phyloP scores from a whole-genome alignment of 2,113 vertebrate genomes.

The Asarcornis scutulata region DNA sequence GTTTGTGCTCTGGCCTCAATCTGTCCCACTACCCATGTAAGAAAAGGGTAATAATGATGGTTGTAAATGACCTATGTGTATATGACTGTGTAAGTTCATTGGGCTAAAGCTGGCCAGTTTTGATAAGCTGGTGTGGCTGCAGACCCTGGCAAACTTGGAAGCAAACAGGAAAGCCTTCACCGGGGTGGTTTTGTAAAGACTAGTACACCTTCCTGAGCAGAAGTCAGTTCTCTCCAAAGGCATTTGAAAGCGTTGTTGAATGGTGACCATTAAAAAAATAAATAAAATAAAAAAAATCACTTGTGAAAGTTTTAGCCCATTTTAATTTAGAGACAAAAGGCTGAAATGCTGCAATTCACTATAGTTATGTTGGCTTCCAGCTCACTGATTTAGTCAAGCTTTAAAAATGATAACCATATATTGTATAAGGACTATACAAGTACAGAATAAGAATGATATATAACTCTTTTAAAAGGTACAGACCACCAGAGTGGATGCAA shows the following conservation, averaged over 20 bases:
- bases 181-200: not conserved
- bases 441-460: not conserved
- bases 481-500: not conserved
- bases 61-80: not conserved
- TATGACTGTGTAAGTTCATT: not conserved
- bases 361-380: not conserved
- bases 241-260: no score
- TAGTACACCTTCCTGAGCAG: not conserved
- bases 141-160: not conserved
- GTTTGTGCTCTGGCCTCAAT: not conserved
- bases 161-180: not conserved
- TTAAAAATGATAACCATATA: not conserved
- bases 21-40: not conserved
- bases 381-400: not conserved
- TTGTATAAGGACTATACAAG: not conserved
- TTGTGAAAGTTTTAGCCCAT: not conserved
- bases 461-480: not conserved
- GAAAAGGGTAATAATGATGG: not conserved
- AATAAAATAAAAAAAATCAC: not conserved
- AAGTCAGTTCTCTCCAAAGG: not conserved
- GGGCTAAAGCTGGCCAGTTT: not conserved
- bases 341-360: not conserved
- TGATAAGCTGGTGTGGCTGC: not conserved
- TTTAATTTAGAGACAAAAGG: not conserved
- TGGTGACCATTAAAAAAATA: not conserved